These are phyloP conservation scores for Apodemus sylvaticus DNA, from an alignment of 2,113 vertebrate genomes.

Conservation along the genomic window DNA sequence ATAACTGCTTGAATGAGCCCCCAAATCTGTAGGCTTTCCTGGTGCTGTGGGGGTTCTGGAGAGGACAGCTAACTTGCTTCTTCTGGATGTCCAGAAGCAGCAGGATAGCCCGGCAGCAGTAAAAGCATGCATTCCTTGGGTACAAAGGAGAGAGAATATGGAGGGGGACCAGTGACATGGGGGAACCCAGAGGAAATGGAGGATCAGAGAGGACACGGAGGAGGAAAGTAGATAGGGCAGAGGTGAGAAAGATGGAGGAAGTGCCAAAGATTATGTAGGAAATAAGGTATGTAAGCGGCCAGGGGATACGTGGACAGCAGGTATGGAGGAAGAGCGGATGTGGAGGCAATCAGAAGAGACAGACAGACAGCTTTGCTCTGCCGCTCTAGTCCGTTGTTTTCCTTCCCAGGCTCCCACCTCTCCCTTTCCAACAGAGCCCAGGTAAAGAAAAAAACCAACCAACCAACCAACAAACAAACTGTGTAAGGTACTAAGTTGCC, in stretches of 20 bases:
- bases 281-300: too few relatives aligned
- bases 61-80: slow-evolving; percentile 85
- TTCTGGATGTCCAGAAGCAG: slow-evolving; percentile 81
- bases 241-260: not conserved
- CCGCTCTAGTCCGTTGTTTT: not conserved
- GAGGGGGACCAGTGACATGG: not conserved
- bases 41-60: slow-evolving; percentile 88
- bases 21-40: slow-evolving; percentile 86
- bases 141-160: not conserved
- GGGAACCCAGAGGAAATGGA: too few relatives aligned
- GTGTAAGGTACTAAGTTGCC: not conserved
- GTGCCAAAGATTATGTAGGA: not conserved
- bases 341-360: not conserved
- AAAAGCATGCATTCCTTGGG: slow-evolving; percentile 25
- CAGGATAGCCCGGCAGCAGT: slow-evolving; percentile 46
- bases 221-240: not conserved
- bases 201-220: not conserved
- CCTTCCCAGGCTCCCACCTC: not conserved
- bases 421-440: not conserved
- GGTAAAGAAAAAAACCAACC: not conserved
- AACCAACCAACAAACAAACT: too few relatives aligned
- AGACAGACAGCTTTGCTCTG: rapidly evolving
- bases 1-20: slow-evolving; percentile 87
- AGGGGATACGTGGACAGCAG: too few relatives aligned
- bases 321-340: not conserved